Evolutionary conservation across 2,113 vertebrate species (phyloP).

Genomic region (Apteryx owenii): DNA sequence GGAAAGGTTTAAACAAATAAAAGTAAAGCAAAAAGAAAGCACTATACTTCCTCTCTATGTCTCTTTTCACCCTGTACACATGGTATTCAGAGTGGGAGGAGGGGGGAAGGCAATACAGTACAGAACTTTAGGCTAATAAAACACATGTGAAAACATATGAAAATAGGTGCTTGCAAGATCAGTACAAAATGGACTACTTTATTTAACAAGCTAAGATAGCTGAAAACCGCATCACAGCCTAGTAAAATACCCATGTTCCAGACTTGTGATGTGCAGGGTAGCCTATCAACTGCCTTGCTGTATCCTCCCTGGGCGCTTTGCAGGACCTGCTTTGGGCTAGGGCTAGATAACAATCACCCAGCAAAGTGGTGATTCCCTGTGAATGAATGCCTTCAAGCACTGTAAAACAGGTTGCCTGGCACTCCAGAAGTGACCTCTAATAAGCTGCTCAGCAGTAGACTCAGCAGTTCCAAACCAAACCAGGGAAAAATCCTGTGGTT

Average conservation of each 20-base stretch:
- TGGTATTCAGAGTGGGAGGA: slow-evolving; percentile 19
- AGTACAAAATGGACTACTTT: neutral
- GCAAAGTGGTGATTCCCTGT: neutral
- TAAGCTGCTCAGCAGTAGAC: neutral
- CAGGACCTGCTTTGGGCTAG: neutral
- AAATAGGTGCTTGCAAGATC: neutral
- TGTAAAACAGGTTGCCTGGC: neutral
- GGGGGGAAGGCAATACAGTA: neutral
- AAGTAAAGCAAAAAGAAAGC: slow-evolving; percentile 3
- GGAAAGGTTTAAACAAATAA: slow-evolving; percentile 18
- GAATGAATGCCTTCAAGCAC: neutral
- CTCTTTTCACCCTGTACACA: neutral
- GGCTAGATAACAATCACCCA: neutral
- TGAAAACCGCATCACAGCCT: neutral
- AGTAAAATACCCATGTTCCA: neutral
- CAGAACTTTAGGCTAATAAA: neutral
- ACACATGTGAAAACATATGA: neutral
- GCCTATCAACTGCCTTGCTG: fast-evolving
- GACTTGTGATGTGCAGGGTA: neutral
- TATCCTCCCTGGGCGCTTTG: neutral
- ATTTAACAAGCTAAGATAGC: neutral
- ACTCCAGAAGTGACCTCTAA: neutral
- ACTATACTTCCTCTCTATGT: neutral
- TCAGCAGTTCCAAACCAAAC: neutral
- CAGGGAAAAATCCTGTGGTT: neutral